These are phyloP conservation scores for Okapia johnstoni DNA, from an alignment of 2,113 vertebrate species.

Conservation along the genomic window DNA sequence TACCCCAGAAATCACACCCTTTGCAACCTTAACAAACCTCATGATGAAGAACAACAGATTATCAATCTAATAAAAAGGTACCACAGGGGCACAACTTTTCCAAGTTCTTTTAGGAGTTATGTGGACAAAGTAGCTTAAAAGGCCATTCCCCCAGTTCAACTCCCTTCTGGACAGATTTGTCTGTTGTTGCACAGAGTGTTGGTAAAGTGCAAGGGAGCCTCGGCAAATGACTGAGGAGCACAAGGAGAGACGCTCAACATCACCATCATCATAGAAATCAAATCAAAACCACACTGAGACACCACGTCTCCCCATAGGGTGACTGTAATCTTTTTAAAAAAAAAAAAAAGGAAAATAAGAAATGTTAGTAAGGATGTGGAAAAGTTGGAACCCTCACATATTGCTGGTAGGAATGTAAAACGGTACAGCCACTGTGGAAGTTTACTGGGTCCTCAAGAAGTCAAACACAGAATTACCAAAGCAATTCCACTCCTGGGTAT, in stretches of 20 bases:
- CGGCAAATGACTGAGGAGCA: accelerated
- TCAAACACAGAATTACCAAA: not conserved
- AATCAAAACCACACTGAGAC: accelerated
- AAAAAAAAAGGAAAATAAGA: too few species aligned
- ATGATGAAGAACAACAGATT: not conserved
- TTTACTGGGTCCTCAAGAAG: not conserved
- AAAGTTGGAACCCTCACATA: not conserved
- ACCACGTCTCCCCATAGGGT: not conserved
- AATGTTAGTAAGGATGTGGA: not conserved
- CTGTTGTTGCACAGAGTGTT: accelerated
- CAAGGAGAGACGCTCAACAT: too few species aligned
- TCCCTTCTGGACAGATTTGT: not conserved
- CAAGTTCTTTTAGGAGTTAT: not conserved
- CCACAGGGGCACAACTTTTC: not conserved
- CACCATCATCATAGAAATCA: not conserved
- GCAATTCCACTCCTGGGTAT: not conserved
- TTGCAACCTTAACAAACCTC: not conserved
- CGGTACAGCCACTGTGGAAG: not conserved
- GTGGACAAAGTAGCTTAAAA: not conserved
- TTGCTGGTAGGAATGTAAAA: not conserved
- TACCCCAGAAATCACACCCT: not conserved
- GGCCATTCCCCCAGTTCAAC: accelerated
- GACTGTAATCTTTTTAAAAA: not conserved
- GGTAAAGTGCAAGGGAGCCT: not conserved
- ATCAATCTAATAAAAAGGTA: not conserved